Conservation (phyloP, 2,113 vertebrate species). For the Paracanthobrama guichenoti region DNA sequence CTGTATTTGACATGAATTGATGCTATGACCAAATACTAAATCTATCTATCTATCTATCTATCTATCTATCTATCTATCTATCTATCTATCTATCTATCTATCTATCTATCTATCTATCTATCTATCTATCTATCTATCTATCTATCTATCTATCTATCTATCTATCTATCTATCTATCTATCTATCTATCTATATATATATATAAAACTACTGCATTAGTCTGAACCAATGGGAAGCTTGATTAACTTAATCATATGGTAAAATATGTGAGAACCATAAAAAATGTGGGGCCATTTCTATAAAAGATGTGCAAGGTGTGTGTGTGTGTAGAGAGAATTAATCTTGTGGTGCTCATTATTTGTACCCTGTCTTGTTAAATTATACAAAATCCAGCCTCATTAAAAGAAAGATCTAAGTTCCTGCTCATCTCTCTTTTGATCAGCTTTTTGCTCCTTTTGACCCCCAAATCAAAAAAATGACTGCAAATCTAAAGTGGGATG, state of each 20-base stretch:
- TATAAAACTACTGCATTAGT: too few relatives aligned
- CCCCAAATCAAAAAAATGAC: neutral
- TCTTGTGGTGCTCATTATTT: conserved; percentile 9
- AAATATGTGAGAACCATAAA: neutral
- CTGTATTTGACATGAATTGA: neutral
- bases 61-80: neutral
- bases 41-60: neutral
- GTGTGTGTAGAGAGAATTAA: neutral
- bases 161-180: too few relatives aligned
- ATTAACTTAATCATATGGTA: neutral
- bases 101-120: too few relatives aligned
- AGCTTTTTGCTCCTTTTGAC: neutral
- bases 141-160: too few relatives aligned
- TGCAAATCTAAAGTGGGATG: neutral
- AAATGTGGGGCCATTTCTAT: neutral
- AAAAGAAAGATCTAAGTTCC: neutral
- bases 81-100: too few relatives aligned
- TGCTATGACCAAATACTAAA: neutral
- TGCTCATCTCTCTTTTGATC: conserved; percentile 1
- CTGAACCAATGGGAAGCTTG: neutral
- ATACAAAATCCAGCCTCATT: conserved; percentile 29
- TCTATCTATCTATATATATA: too few relatives aligned
- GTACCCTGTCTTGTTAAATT: neutral
- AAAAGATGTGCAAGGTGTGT: neutral
- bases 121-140: too few relatives aligned